phyloP scores from a whole-genome alignment of 2,113 vertebrate species.

The Otus sunia region DNA sequence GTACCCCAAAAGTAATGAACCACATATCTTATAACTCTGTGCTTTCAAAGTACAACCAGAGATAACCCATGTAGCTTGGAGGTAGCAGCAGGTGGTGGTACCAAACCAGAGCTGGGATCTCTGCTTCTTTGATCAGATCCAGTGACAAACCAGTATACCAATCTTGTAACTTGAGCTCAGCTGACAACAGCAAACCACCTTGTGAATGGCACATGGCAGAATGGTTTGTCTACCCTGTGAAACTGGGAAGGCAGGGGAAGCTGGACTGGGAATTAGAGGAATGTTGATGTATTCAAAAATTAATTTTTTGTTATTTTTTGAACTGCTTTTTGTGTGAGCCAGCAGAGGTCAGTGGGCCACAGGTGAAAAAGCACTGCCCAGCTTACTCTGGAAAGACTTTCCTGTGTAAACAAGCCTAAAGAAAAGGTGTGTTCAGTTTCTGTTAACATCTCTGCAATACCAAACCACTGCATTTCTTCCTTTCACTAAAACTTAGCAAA shows the following conservation, averaged over 20 bases:
- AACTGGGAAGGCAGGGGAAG: not conserved
- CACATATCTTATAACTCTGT: rapidly evolving
- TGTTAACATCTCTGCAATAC: not conserved
- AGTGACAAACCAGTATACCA: not conserved
- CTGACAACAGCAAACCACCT: not conserved
- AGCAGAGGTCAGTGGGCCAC: not conserved
- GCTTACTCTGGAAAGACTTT: not conserved
- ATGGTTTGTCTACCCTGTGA: not conserved
- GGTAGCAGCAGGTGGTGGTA: not conserved
- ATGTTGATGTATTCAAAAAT: not conserved
- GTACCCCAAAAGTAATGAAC: not conserved
- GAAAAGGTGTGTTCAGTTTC: not conserved
- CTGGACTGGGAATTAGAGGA: not conserved
- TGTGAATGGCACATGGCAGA: not conserved
- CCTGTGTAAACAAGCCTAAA: not conserved
- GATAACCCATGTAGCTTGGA: not conserved
- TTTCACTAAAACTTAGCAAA: not conserved
- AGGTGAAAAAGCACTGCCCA: not conserved
- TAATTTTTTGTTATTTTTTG: not conserved
- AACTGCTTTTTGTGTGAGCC: not conserved
- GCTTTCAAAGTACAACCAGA: not conserved
- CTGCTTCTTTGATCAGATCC: not conserved
- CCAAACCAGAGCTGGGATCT: not conserved
- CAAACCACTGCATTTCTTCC: not conserved
- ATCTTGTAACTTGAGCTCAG: not conserved